Evolutionary conservation across 1,140 invertebrate genomes (phyloP).

Genomic region (Protaetia brevitarsis): DNA sequence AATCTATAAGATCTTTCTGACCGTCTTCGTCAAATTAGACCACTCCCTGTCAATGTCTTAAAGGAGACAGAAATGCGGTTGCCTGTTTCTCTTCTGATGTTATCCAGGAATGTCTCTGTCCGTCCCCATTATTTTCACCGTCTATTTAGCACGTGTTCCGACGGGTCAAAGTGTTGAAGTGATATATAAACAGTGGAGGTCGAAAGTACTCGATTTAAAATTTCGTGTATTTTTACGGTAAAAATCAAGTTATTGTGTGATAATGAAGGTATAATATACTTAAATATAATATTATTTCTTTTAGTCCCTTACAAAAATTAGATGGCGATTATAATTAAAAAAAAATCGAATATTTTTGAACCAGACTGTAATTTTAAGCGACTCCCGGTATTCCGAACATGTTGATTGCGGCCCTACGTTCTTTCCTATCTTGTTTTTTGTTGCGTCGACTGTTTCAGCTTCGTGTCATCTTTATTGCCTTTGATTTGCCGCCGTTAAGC

Average conservation of each 20-base stretch:
- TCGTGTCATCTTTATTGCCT: conserved; percentile 17
- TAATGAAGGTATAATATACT: too few relatives aligned
- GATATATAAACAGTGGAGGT: neutral
- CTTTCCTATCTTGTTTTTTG: neutral
- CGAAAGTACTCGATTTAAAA: neutral
- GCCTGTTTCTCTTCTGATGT: conserved; percentile 2
- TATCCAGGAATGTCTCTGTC: neutral
- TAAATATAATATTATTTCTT: too few relatives aligned
- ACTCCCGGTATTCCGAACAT: neutral
- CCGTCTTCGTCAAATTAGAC: neutral
- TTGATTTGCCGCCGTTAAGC: conserved; percentile 12
- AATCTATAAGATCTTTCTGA: too few relatives aligned
- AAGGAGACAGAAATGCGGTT: neutral
- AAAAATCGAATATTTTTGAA: neutral
- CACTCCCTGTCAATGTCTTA: neutral
- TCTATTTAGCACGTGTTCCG: conserved; percentile 9
- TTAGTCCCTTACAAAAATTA: neutral
- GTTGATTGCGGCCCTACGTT: conserved; percentile 1
- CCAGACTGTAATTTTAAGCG: neutral
- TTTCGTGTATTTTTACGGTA: neutral
- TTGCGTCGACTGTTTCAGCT: neutral
- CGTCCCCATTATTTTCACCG: neutral
- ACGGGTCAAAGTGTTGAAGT: neutral
- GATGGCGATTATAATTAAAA: too few relatives aligned
- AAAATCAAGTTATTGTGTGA: too few relatives aligned